Conservation (phyloP, 2,797 vertebrate genomes). For the Ciconia nigra region DNA sequence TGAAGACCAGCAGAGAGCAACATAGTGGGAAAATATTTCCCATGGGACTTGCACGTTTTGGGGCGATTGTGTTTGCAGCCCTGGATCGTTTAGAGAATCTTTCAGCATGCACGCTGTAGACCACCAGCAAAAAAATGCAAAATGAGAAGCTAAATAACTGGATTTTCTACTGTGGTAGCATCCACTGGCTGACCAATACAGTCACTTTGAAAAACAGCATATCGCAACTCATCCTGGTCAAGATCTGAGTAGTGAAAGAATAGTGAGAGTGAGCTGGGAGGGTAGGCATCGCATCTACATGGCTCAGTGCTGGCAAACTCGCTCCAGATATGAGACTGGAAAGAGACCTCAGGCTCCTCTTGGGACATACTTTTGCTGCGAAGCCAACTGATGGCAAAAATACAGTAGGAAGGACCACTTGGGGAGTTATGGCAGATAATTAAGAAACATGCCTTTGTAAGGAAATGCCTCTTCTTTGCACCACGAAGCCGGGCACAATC, state of each 20-base stretch:
- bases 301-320: not conserved
- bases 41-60: rapidly evolving
- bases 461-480: not conserved
- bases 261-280: not conserved
- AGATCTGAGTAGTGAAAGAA: not conserved
- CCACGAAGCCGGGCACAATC: not conserved
- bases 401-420: not conserved
- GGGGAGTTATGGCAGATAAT: not conserved
- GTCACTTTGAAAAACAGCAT: not conserved
- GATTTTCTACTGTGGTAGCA: not conserved
- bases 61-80: not conserved
- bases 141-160: not conserved
- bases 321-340: not conserved
- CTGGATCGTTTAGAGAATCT: not conserved
- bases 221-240: not conserved
- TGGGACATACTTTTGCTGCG: not conserved
- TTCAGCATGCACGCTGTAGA: not conserved
- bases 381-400: not conserved
- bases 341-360: not conserved
- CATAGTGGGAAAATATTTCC: not conserved
- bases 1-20: not conserved
- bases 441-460: not conserved
- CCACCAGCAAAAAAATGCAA: not conserved
- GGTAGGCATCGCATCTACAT: not conserved
- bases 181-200: not conserved